Base-by-base conservation (phyloP, 1,140 invertebrate genomes). In the Saccostrea cuccullata region DNA sequence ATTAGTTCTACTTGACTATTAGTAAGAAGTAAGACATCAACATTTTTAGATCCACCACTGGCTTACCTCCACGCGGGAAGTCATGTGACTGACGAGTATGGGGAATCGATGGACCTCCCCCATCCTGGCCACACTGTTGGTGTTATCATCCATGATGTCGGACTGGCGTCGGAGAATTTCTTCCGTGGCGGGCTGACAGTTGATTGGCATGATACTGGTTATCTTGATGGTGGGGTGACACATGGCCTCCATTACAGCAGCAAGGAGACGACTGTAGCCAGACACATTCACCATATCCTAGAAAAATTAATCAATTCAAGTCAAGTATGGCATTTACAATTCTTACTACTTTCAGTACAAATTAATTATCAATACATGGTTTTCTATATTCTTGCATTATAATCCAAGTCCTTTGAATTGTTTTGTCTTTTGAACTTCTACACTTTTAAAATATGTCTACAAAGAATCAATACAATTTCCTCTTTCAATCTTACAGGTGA, bases 81-180 rank as follows among this genome's bases (percentile, higher is more conserved):
- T 97, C 96, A 98, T 98, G 94, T 98, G 97, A 91, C 97, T 97
- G 0, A 97, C 97, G 1, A 98, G 95, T 86, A 98, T 96, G 0
- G 97, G 97, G 95, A 97, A 98, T 91, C 96, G 96, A 94, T 97
- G 96, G 5, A 96, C 95, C 92, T 98, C 97, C 1, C 96, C 96
- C 1, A 96, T 77, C n/a, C 93, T 84, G 2, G 93, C 93, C 60
- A 92, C 90, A 87, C 93, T 94, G 90, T 94, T 93, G n/a, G 93
- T 94, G 90, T 95, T 95, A 89, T 96, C 91, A 96, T 97, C 95
- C 89, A 93, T 93, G 73, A 93, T 90, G 84, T 93, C 90, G 23
- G 92, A 93, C 88, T 94, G 93, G 82, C 92, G 86, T n/a, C 92
- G 88, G 26, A 94, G 92, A 40, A 94, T 92, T 86, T 93, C 93